Evolutionary conservation across 2,888 invertebrate species (phyloP).

Genomic region (Caenorhabditis imperialis): DNA sequence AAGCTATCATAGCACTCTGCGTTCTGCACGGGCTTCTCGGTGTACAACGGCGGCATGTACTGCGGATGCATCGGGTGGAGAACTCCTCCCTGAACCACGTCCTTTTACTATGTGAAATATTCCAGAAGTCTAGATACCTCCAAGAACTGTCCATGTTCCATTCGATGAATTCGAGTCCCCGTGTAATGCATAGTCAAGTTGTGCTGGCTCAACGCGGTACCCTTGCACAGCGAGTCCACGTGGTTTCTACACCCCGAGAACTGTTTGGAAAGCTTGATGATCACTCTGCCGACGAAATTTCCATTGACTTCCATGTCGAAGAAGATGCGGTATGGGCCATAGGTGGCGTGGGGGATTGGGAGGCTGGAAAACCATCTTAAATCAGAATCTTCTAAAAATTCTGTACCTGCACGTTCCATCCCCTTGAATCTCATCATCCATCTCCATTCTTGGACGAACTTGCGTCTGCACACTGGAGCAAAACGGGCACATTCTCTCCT

Average conservation of each 20-base stretch:
- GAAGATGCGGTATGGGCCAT: conserved; percentile 23
- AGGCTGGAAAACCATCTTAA: neutral
- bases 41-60: neutral
- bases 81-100: conserved; percentile 13
- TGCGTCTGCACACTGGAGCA: no score
- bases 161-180: conserved; percentile 15
- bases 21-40: neutral
- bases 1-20: conserved; percentile 11
- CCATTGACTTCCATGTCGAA: conserved; percentile 17
- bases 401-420: conserved; percentile 1
- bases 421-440: neutral
- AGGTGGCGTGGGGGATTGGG: neutral
- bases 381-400: no score
- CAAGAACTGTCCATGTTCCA: neutral
- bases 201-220: neutral
- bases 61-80: conserved; percentile 8
- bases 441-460: neutral
- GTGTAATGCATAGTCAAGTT: conserved; percentile 1
- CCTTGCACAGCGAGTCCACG: conserved; percentile 5
- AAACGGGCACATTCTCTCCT: no score
- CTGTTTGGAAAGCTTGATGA: conserved; percentile 1
- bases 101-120: neutral
- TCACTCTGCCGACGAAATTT: conserved; percentile 6
- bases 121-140: neutral
- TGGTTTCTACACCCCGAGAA: neutral